These are phyloP conservation scores for Clostera curtula DNA, from an alignment of 2,888 invertebrate species.

Conservation along the genomic window DNA sequence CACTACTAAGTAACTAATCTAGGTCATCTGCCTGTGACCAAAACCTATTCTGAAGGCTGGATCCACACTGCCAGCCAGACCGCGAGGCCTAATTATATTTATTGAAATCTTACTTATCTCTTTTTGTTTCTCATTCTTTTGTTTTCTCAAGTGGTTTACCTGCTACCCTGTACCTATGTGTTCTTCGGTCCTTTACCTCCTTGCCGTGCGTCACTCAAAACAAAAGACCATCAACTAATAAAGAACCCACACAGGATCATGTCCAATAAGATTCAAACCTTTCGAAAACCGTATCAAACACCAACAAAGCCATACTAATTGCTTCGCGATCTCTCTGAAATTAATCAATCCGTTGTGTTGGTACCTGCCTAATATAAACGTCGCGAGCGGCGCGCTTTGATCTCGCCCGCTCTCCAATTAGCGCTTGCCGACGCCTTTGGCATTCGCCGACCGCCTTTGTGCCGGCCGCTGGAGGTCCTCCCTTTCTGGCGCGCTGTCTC, in stretches of 20 bases:
- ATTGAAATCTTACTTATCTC: too few relatives aligned
- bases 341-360: slow-evolving; percentile 60
- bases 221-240: too few relatives aligned
- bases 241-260: slow-evolving; percentile 27
- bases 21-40: too few relatives aligned
- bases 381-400: slow-evolving; percentile 64
- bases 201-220: too few relatives aligned
- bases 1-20: too few relatives aligned
- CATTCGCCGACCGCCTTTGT: slow-evolving; percentile 60
- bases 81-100: too few relatives aligned
- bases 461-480: slow-evolving; percentile 35
- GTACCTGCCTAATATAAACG: slow-evolving; percentile 70
- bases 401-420: slow-evolving; percentile 68
- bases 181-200: too few relatives aligned
- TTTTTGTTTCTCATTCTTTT: too few relatives aligned
- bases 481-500: slow-evolving; percentile 26
- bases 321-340: slow-evolving; percentile 60
- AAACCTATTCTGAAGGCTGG: too few relatives aligned
- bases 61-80: too few relatives aligned
- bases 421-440: slow-evolving; percentile 70
- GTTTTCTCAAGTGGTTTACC: too few relatives aligned
- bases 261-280: slow-evolving; percentile 5
- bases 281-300: slow-evolving; percentile 21
- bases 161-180: too few relatives aligned
- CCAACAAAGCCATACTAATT: slow-evolving; percentile 66